A percentile compares a stretch with the other conserved stretches of the same genome.
Conservation (phyloP, 2,113 vertebrate genomes). For the Ochotona princeps region DNA sequence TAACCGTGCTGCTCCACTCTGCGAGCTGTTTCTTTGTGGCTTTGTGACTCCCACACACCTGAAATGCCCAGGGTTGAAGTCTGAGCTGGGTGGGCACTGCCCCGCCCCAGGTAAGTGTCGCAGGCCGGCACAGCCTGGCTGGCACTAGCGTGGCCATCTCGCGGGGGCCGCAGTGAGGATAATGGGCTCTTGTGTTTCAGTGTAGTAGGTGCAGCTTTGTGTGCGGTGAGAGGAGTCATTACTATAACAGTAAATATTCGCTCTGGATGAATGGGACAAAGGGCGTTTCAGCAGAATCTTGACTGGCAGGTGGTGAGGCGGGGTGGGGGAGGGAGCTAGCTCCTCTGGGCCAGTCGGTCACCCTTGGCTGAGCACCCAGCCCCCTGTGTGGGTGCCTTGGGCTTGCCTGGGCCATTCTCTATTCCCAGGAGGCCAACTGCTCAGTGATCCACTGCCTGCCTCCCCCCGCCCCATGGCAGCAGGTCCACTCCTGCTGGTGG, state of each 20-base stretch:
- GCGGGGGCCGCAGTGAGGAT: neutral
- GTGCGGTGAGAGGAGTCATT: neutral
- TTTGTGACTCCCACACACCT: neutral
- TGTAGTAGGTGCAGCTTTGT: neutral
- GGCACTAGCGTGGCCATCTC: fast-evolving
- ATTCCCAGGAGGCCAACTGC: neutral
- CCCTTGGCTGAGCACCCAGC: neutral
- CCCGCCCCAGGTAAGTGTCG: fast-evolving
- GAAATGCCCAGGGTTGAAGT: neutral
- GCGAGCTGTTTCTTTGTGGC: neutral
- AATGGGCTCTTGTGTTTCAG: constrained; percentile 53
- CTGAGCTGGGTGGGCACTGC: neutral
- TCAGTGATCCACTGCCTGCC: neutral
- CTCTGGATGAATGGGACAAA: constrained; percentile 46
- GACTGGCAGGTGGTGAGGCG: neutral
- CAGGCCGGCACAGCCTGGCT: fast-evolving
- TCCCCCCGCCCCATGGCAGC: neutral
- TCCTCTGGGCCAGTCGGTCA: neutral
- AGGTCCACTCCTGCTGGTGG: neutral
- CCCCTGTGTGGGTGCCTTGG: neutral
- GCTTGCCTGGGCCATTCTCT: neutral
- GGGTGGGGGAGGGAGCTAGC: neutral
- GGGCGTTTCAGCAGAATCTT: neutral
- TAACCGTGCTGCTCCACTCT: neutral
- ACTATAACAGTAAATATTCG: neutral